These are phyloP conservation scores for Drosophila rhopaloa DNA, from an alignment of 1,140 invertebrate genomes.

Conservation along the genomic window DNA sequence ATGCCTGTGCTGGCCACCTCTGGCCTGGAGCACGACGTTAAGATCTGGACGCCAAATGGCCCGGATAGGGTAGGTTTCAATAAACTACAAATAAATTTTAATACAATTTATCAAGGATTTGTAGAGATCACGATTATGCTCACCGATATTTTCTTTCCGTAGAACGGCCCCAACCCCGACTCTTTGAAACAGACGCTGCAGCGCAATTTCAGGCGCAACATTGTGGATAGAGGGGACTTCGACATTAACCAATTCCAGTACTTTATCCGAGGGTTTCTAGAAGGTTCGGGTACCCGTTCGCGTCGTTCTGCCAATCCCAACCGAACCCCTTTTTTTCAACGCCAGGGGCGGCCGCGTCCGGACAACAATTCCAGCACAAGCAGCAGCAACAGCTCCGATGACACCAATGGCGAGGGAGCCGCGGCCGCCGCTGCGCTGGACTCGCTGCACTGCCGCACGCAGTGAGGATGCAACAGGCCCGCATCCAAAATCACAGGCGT, in stretches of 20 bases:
- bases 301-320: too few species aligned
- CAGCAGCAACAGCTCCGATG: slow-evolving; percentile 41
- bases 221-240: slow-evolving; percentile 38
- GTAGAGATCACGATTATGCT: background rate
- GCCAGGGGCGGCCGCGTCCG: background rate
- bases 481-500: background rate
- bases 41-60: slow-evolving; percentile 94
- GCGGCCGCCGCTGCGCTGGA: slow-evolving; percentile 9
- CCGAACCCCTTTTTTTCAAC: background rate
- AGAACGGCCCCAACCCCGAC: slow-evolving; percentile 85
- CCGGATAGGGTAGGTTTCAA: slow-evolving; percentile 84
- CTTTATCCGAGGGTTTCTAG: slow-evolving; percentile 63
- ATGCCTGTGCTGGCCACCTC: slow-evolving; percentile 93
- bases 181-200: slow-evolving; percentile 81
- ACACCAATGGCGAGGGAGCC: slow-evolving; percentile 25
- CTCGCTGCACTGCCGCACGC: slow-evolving; percentile 54
- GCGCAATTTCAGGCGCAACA: slow-evolving; percentile 60
- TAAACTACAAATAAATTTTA: background rate
- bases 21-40: slow-evolving; percentile 94
- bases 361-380: slow-evolving; percentile 11
- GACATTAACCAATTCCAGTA: slow-evolving; percentile 61
- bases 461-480: slow-evolving; percentile 34
- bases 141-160: background rate
- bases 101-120: too few species aligned
- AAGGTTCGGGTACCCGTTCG: background rate